phyloP scores from a whole-genome alignment of 2,888 invertebrate species.

The Lasioglossum oenotherae region DNA sequence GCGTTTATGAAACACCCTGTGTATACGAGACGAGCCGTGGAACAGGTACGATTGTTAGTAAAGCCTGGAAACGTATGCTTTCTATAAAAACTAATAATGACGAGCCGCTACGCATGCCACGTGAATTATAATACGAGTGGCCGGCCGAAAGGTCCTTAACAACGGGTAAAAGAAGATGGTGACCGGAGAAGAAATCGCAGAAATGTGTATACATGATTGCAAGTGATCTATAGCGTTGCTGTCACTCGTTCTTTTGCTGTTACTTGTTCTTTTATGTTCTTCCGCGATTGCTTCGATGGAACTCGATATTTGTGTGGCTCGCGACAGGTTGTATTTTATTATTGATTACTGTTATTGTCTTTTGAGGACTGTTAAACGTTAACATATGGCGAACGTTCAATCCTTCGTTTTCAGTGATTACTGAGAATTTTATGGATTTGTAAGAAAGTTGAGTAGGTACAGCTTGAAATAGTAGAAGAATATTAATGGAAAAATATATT shows the following conservation, averaged over 20 bases:
- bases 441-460: too few species aligned
- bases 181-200: not conserved
- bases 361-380: not conserved
- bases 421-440: too few species aligned
- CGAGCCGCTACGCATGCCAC: not conserved
- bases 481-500: too few species aligned
- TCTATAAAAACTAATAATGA: conserved; percentile 14
- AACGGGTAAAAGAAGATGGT: not conserved
- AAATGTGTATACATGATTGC: not conserved
- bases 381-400: not conserved
- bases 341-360: not conserved
- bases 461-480: too few species aligned
- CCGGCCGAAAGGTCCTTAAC: not conserved
- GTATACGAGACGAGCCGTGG: not conserved
- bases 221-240: not conserved
- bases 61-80: not conserved
- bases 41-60: not conserved
- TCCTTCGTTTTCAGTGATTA: not conserved
- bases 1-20: not conserved
- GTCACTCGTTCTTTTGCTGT: not conserved
- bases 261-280: not conserved
- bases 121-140: not conserved
- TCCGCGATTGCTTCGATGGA: not conserved
- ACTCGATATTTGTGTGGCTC: not conserved
- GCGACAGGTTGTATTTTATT: not conserved